Conservation (phyloP, 2,888 invertebrate species). For the Scaptomyza polygonia region DNA sequence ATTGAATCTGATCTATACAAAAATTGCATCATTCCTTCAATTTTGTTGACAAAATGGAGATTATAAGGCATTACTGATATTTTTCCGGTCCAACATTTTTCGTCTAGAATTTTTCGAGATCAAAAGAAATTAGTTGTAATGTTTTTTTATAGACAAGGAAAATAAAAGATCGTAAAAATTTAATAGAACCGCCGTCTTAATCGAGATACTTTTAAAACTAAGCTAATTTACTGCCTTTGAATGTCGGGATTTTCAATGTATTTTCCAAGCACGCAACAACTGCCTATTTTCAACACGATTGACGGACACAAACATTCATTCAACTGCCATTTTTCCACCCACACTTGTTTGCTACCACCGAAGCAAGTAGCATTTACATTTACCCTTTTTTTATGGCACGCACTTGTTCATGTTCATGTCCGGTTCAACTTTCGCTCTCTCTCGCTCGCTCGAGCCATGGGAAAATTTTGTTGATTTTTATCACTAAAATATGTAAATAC, state of each 20-base stretch:
- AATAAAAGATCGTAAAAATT: background rate
- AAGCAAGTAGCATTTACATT: slow-evolving; percentile 1
- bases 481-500: slow-evolving; percentile 79
- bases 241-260: slow-evolving; percentile 9
- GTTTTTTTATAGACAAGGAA: background rate
- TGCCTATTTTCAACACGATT: slow-evolving; percentile 17
- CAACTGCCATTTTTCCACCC: slow-evolving; percentile 4
- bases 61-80: too few relatives aligned
- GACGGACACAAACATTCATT: background rate
- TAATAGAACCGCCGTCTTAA: background rate
- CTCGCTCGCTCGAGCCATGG: slow-evolving; percentile 15
- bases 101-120: too few relatives aligned
- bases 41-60: too few relatives aligned
- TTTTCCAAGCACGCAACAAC: background rate
- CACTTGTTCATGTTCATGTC: slow-evolving; percentile 55
- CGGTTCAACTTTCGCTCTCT: slow-evolving; percentile 17
- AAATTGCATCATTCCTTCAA: too few relatives aligned
- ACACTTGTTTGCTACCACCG: background rate
- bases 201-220: slow-evolving; percentile 4
- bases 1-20: too few relatives aligned
- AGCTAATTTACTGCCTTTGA: background rate
- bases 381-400: slow-evolving; percentile 33
- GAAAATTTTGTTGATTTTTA: slow-evolving; percentile 74
- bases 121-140: too few relatives aligned
- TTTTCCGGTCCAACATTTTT: too few relatives aligned